Evolutionary conservation across 2,113 vertebrate species (phyloP).

Genomic region (Oriolus oriolus): DNA sequence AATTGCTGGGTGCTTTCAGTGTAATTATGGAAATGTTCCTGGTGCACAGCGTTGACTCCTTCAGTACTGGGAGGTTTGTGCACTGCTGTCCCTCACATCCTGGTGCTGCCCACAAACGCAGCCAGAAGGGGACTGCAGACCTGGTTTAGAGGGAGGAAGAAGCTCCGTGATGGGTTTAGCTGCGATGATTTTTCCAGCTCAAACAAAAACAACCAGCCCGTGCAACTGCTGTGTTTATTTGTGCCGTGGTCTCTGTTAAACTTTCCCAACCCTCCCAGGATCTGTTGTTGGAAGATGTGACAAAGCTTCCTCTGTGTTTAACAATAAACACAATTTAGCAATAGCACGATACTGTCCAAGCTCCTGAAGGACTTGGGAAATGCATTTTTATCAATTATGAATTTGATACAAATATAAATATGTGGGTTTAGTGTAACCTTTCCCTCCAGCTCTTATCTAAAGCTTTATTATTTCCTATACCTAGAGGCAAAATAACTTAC

Average conservation of each 20-base stretch:
- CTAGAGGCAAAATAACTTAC: neutral
- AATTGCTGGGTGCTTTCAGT: constrained; percentile 37
- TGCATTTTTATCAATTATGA: neutral
- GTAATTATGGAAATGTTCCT: constrained; percentile 26
- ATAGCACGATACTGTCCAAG: neutral
- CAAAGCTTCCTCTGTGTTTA: neutral
- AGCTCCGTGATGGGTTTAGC: neutral
- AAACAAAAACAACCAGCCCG: neutral
- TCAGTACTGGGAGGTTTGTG: neutral
- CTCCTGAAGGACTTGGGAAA: neutral
- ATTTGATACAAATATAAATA: neutral
- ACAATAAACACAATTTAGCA: neutral
- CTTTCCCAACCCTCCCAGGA: neutral
- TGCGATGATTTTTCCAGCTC: neutral
- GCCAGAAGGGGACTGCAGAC: neutral
- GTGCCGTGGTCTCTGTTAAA: neutral
- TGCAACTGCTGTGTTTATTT: neutral
- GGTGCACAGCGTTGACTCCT: neutral
- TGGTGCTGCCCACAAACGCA: neutral
- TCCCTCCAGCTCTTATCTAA: neutral
- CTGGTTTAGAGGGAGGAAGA: neutral
- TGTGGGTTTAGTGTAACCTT: neutral
- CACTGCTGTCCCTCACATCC: neutral
- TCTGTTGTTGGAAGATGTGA: neutral
- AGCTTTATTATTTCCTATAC: neutral